Evolutionary conservation across 2,113 vertebrate genomes (phyloP).

Genomic region (Vicugna pacos): DNA sequence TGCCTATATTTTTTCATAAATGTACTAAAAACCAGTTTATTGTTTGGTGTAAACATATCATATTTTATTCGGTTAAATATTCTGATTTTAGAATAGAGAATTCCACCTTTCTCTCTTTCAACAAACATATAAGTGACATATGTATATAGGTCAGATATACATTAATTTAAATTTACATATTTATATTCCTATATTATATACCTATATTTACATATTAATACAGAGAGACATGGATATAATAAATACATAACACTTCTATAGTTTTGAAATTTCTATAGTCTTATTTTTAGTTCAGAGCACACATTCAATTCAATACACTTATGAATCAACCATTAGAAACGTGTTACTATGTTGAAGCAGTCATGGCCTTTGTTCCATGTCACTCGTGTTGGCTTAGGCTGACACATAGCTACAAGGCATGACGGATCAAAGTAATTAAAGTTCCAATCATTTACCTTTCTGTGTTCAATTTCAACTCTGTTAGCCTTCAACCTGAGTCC

Average conservation of each 20-base stretch:
- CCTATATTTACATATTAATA: background rate
- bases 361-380: constrained; percentile 92
- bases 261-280: background rate
- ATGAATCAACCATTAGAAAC: constrained; percentile 93
- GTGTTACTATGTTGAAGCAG: constrained; percentile 92
- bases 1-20: background rate
- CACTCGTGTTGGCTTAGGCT: constrained; percentile 92
- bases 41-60: background rate
- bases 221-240: background rate
- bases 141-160: background rate
- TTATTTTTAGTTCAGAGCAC: constrained; percentile 76
- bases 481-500: constrained; percentile 87
- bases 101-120: background rate
- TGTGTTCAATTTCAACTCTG: constrained; percentile 92
- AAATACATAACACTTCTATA: background rate
- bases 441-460: constrained; percentile 98
- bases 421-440: constrained; percentile 98
- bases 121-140: background rate
- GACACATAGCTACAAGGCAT: constrained; percentile 94
- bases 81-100: background rate
- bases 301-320: constrained; percentile 87
- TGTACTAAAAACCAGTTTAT: background rate
- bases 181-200: background rate
- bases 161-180: background rate
- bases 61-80: constrained; percentile 16